phyloP scores from a whole-genome alignment of 2,797 vertebrate genomes.

The Xenops minutus region DNA sequence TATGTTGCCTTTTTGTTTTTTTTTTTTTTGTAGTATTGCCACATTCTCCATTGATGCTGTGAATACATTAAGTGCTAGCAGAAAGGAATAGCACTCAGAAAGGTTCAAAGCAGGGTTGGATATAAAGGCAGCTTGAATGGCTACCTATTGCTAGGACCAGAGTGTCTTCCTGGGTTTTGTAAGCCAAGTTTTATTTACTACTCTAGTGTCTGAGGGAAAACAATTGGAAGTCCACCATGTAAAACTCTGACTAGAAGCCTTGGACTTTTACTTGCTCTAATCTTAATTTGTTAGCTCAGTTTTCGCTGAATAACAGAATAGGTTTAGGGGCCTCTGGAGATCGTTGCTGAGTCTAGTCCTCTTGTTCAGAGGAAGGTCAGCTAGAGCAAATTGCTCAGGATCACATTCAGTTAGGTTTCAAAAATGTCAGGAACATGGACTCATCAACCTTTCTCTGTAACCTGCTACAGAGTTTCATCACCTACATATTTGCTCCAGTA shows the following conservation, averaged over 20 bases:
- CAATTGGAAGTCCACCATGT: rapidly evolving
- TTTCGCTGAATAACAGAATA: neutral
- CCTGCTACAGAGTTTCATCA: neutral
- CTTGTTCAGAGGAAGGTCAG: neutral
- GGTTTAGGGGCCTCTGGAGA: neutral
- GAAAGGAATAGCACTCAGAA: neutral
- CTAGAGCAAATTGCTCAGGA: neutral
- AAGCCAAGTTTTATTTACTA: neutral
- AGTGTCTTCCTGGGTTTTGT: neutral
- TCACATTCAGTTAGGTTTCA: neutral
- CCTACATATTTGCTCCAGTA: neutral
- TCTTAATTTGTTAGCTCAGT: neutral
- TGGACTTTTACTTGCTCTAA: neutral
- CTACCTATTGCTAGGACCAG: neutral
- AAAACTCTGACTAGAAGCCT: neutral
- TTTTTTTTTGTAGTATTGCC: neutral
- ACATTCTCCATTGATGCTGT: neutral
- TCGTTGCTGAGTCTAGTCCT: neutral
- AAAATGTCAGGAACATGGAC: neutral
- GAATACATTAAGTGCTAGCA: neutral
- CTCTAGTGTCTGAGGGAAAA: neutral
- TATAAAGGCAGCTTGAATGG: neutral
- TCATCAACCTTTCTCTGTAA: neutral
- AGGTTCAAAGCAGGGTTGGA: neutral
- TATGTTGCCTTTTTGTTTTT: neutral